Base-by-base conservation (phyloP, 2,888 invertebrate species). In the Agriopis marginaria region DNA sequence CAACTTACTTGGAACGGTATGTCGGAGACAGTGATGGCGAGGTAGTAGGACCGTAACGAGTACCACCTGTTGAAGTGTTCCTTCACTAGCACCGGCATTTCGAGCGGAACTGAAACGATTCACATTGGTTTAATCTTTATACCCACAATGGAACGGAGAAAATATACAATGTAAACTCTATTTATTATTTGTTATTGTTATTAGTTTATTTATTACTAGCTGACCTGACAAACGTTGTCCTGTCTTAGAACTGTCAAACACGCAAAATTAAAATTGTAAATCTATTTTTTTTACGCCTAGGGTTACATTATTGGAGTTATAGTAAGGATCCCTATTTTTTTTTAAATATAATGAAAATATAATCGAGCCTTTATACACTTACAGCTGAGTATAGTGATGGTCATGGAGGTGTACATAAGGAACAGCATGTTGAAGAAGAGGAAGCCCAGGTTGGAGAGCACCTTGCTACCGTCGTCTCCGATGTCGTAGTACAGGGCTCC, bases 321-420 rank as follows among this genome's bases (percentile, higher is more conserved):
- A n/a, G n/a, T n/a, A n/a, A n/a, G n/a, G n/a, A n/a, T n/a, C n/a
- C n/a, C n/a, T n/a, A n/a, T n/a, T n/a, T n/a, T n/a, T n/a, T n/a
- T n/a, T n/a, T n/a, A n/a, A n/a, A n/a, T n/a, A n/a, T n/a, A n/a
- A n/a, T n/a, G n/a, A n/a, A n/a, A n/a, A n/a, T n/a, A n/a, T n/a
- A n/a, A n/a, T n/a, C n/a, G n/a, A n/a, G n/a, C n/a, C n/a, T n/a
- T n/a, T n/a, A n/a, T n/a, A n/a, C n/a, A 96, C 97, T 96, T 94
- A 98, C 98, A 99, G 83, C 99, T 99, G 78, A 99, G 95, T 84
- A 99, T 99, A 56, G 99, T 99, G 82, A 99, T 99, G 88, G 99
- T 99, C 97, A 99, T 98, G n/a, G 99, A 98, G 0, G 99, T 99
- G 95, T 99, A 99, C 98, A 99, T 99, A 76, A 99, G 96, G 95